Evolutionary conservation across 1,140 invertebrate genomes (phyloP).

Genomic region (Drosophila repleta): DNA sequence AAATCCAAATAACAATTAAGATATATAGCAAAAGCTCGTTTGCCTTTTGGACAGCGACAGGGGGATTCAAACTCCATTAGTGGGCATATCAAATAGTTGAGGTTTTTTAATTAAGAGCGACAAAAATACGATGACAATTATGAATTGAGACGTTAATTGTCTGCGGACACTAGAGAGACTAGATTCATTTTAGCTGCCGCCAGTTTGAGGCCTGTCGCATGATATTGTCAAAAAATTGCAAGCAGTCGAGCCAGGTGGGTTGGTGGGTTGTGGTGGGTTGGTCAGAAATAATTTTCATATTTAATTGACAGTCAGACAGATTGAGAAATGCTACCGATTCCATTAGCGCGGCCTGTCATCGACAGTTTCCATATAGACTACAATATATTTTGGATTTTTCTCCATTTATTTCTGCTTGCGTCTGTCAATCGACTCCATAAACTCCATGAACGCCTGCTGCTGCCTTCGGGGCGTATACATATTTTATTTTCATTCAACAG

Average conservation of each 20-base stretch:
- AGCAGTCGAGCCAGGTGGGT: conserved; percentile 24
- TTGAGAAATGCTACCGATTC: conserved; percentile 64
- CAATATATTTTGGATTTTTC: conserved; percentile 2
- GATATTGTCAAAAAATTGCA: conserved; percentile 69
- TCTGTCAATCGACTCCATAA: conserved; percentile 27
- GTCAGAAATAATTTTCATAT: conserved; percentile 63
- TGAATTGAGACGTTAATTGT: conserved; percentile 74
- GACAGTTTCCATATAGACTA: conserved; percentile 13
- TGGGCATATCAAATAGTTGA: conserved; percentile 46
- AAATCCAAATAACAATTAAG: conserved; percentile 72
- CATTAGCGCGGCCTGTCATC: conserved; percentile 60
- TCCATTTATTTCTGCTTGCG: conserved; percentile 10
- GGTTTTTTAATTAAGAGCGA: conserved; percentile 68
- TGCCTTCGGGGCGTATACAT: conserved; percentile 50
- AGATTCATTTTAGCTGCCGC: conserved; percentile 36
- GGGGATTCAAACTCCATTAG: conserved; percentile 25
- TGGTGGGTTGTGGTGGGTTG: conserved; percentile 48
- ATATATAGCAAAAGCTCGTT: conserved; percentile 35
- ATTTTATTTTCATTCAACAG: conserved; percentile 60
- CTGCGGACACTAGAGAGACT: conserved; percentile 6
- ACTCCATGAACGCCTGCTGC: conserved; percentile 38
- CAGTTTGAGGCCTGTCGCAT: conserved; percentile 60
- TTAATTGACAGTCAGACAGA: conserved; percentile 64
- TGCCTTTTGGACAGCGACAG: conserved; percentile 6
- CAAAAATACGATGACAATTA: conserved; percentile 57